phyloP scores from a whole-genome alignment of 2,888 invertebrate species.

The Drosophila neonasuta region DNA sequence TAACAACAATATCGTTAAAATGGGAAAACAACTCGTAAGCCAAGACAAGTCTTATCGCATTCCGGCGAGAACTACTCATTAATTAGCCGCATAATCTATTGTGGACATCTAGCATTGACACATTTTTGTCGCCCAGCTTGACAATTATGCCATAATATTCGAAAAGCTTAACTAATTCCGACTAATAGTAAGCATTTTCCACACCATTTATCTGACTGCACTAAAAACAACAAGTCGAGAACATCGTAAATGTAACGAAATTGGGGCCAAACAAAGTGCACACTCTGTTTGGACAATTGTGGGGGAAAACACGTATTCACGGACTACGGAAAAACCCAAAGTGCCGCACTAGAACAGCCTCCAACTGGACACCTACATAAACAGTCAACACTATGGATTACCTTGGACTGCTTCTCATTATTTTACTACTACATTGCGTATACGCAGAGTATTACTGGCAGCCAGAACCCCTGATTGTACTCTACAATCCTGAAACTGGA shows the following conservation, averaged over 20 bases:
- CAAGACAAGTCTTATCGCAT: slow-evolving; percentile 21
- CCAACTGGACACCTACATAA: slow-evolving; percentile 32
- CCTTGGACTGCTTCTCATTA: slow-evolving; percentile 34
- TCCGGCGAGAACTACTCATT: slow-evolving; percentile 11
- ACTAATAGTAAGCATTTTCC: slow-evolving; percentile 65
- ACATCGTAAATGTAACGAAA: slow-evolving; percentile 19
- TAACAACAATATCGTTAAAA: slow-evolving; percentile 30
- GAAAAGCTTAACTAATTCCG: slow-evolving; percentile 45
- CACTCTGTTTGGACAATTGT: slow-evolving; percentile 71
- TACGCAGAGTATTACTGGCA: slow-evolving; percentile 31
- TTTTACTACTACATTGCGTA: slow-evolving; percentile 13
- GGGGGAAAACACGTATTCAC: slow-evolving; percentile 50
- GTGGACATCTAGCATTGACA: slow-evolving; percentile 64
- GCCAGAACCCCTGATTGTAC: slow-evolving; percentile 11
- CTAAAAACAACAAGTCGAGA: slow-evolving; percentile 31
- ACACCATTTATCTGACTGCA: slow-evolving; percentile 53
- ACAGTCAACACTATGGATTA: slow-evolving; percentile 43
- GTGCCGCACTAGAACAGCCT: slow-evolving; percentile 6
- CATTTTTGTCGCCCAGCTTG: slow-evolving; percentile 30
- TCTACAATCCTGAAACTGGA: slow-evolving; percentile 50
- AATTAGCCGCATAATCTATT: slow-evolving; percentile 44
- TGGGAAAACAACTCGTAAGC: slow-evolving; percentile 11
- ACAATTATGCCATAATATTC: slow-evolving; percentile 1
- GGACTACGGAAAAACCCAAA: slow-evolving; percentile 21
- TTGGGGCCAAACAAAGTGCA: slow-evolving; percentile 35